Evolutionary conservation across 2,797 vertebrate genomes (phyloP), one percentile per base, ranked within the genome.

Genomic region (Sebastes matsubarae): DNA sequence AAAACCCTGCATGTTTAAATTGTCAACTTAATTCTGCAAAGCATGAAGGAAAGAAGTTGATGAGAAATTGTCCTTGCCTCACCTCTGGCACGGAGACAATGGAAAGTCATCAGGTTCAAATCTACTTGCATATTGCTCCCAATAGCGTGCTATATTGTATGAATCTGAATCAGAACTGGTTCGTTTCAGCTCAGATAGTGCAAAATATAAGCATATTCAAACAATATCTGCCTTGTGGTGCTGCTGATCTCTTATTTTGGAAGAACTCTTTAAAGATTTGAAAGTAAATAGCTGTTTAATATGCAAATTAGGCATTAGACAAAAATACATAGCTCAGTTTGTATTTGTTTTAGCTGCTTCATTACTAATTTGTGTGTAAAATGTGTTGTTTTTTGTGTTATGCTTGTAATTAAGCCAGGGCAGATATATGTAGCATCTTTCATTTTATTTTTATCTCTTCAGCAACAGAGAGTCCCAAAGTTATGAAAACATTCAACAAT

Each of bases 11-110:
- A 27, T 68, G 65, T 50, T 50, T 20, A 50, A 50, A 50, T 50
- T 80, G 50, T 57, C 64, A 59, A 67, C 59, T 65, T 65, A 65
- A 79, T 82, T 83, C 60, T 61, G 42, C 63, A 34, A 25, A 63
- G 63, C 22, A 38, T 34, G 30, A 59, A 64, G 64, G 27, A 72
- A 64, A 75, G 57, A 67, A 29, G 18, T 65, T 64, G 61, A 60
- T 29, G 20, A 72, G 73, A 32, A 72, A 55, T 18, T 71, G 72
- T 42, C 50, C 63, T 57, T 71, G 67, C 50, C 52, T 75, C 38
- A 65, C 70, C 81, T 81, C 10, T 78, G 57, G 63, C 60, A 50
- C 18, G 2, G 13, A 50, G 30, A 80, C 3, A n/a, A 54, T 64
- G 25, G 30, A 46, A 63, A 65, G 25, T 69, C 27, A 68, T 69